Evolutionary conservation across 2,113 vertebrate species (phyloP), one percentile per base, ranked within the genome.

Genomic region (Siniperca chuatsi): DNA sequence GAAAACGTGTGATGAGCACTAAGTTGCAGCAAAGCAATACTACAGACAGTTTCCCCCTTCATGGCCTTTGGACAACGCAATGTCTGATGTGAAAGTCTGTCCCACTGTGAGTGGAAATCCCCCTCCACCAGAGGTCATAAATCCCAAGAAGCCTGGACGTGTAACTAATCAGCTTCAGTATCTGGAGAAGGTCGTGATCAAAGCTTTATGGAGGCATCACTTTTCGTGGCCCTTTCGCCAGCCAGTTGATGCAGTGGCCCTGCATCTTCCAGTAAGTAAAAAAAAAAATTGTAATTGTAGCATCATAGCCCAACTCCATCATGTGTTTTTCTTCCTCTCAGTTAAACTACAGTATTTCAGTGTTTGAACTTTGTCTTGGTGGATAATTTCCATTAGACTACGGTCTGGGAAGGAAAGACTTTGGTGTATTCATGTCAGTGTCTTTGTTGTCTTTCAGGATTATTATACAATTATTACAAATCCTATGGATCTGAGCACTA

Each of bases 171-270:
- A 98, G 44, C 96, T 99, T 5, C 97, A 97, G 78, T 98, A 97
- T 92, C 92, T 99, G 76, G 96, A 98, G 75, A 97, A 92, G 76
- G 95, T 97, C 74, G 97, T 97, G 64, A 89, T 99, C 84, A 97
- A 95, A 95, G 94, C 96, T 9, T 72, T 99, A 73, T 98, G 97
- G 98, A 95, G 75, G 48, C 98, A 99, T 88, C 93, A 95, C 4
- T 97, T 97, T 55, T 97, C 98, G 1, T 99, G 98, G 97, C 98
- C 98, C 0, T 99, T 99, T 91, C 97, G 96, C 8, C 95, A 96
- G 60, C 98, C 98, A 55, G 98, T 99, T n/a, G 98, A 99, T 91
- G 98, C 98, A 29, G 96, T 95, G 76, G 93, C 92, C 6, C 92
- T 99, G 44, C 92, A 95, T 66, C 94, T 99, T 77, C 98, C 98